Evolutionary conservation across 2,888 invertebrate genomes (phyloP), one percentile per base, ranked within the genome.

Genomic region (Octonoba sinensis): DNA sequence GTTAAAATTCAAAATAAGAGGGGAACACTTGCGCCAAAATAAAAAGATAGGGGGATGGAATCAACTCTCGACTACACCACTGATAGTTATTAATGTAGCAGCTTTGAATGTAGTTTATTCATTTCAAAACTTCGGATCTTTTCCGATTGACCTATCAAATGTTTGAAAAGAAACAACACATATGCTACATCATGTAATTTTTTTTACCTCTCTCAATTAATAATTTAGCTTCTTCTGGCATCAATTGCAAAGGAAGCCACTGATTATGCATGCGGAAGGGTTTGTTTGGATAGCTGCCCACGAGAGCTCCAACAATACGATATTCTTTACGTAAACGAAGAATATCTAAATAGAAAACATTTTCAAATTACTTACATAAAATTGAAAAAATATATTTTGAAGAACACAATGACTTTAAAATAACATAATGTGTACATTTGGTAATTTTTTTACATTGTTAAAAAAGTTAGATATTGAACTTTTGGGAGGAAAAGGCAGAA

Each of bases 231-330:
- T 96, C 96, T 89, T 94, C 95, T 0, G 92, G 91, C 86, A 92
- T 90, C 46, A 96, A 89, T 85, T 92, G 91, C 86, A 94, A 89
- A 0, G 97, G 96, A 81, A 97, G 89, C 22, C 93, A 95, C 90
- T 88, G 89, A 84, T 91, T 91, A 82, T 90, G 90, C 86, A 92
- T 92, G 89, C 94, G 94, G 87, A 93, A 91, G 0, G 95, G 94
- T 87, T 92, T 91, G 74, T 92, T 91, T 82, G 93, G 92, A 69
- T 93, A 90, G 62, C 93, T 92, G 44, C 97, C 97, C 83, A 94
- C 91, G 27, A 95, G 89, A 82, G 92, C 91, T 0, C 97, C 97
- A 85, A 95, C 90, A 87, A 97, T 94, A 85, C 94, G 90, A 87
- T 93, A 89, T 66, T 93, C 89, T 85, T 91, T 91, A 75, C 96